A percentile compares a stretch with the other conserved stretches of the same genome.
Evolutionary conservation across 2,888 invertebrate genomes (phyloP).

Genomic region (Cynaeus angustus): DNA sequence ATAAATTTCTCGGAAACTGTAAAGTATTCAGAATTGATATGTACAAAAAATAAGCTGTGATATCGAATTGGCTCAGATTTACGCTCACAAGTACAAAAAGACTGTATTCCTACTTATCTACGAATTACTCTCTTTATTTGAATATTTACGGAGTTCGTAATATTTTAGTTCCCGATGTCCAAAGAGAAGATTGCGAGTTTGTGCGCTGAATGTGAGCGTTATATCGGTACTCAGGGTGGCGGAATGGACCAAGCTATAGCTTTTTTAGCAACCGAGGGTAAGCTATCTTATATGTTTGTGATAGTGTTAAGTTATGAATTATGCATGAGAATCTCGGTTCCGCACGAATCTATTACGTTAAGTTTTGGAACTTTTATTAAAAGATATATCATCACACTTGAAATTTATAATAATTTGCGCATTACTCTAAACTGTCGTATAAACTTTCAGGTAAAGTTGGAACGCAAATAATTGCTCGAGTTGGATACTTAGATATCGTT

Average conservation of each 20-base stretch:
- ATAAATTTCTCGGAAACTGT: conserved; percentile 19
- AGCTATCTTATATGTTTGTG: conserved; percentile 58
- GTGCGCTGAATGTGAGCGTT: conserved; percentile 92
- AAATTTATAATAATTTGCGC: too few species aligned
- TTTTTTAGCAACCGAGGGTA: conserved; percentile 87
- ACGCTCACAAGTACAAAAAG: conserved; percentile 4
- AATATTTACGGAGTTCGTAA: conserved; percentile 42
- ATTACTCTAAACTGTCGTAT: too few species aligned
- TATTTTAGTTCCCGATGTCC: conserved; percentile 63
- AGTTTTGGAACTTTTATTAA: background rate
- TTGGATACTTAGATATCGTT: too few species aligned
- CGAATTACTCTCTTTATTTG: conserved; percentile 25
- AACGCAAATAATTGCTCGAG: too few species aligned
- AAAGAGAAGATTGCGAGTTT: conserved; percentile 81
- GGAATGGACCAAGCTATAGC: conserved; percentile 99
- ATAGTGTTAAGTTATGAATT: conserved; percentile 61
- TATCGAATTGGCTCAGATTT: conserved; percentile 13
- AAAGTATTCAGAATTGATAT: conserved; percentile 23
- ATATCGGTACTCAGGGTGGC: conserved; percentile 98
- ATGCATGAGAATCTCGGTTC: conserved; percentile 54
- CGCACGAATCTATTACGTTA: conserved; percentile 7
- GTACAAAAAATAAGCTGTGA: conserved; percentile 4
- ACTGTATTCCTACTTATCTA: conserved; percentile 24
- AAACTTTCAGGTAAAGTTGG: too few species aligned
- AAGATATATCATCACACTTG: too few species aligned